Conservation (phyloP, 2,888 invertebrate genomes). For the Arrhopalites spinosus region DNA sequence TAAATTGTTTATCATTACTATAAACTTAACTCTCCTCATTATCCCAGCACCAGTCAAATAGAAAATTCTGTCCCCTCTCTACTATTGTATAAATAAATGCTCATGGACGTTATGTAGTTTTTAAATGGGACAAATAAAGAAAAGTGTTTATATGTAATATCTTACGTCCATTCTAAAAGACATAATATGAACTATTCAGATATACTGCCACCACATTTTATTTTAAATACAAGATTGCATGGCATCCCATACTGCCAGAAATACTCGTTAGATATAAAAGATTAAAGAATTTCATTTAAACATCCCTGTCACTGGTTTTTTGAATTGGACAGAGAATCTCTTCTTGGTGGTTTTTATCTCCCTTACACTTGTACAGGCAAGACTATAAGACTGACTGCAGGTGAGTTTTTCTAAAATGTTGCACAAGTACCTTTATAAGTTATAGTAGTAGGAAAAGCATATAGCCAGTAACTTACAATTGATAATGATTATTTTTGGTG, state of each 20-base stretch:
- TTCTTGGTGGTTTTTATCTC: not conserved
- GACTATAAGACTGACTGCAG: not conserved
- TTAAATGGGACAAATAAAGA: no score
- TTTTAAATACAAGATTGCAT: not conserved
- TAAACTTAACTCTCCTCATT: no score
- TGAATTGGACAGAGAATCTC: constrained; percentile 1
- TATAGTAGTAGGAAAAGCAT: no score
- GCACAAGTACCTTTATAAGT: no score
- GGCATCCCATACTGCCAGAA: not conserved
- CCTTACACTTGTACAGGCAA: not conserved
- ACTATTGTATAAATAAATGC: no score
- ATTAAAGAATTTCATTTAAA: constrained; percentile 26
- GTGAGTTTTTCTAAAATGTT: not conserved
- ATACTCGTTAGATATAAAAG: not conserved
- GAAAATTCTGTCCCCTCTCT: no score
- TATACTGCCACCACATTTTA: not conserved
- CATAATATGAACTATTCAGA: not conserved
- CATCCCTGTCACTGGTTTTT: constrained; percentile 2
- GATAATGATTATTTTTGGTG: constrained; percentile 27
- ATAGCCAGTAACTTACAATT: not conserved
- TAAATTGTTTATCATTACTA: no score
- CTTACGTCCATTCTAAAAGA: not conserved
- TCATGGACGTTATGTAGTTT: no score
- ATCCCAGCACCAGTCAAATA: no score
- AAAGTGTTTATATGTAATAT: no score